phyloP scores from a whole-genome alignment of 2,797 vertebrate genomes.

The Setipinna tenuifilis region DNA sequence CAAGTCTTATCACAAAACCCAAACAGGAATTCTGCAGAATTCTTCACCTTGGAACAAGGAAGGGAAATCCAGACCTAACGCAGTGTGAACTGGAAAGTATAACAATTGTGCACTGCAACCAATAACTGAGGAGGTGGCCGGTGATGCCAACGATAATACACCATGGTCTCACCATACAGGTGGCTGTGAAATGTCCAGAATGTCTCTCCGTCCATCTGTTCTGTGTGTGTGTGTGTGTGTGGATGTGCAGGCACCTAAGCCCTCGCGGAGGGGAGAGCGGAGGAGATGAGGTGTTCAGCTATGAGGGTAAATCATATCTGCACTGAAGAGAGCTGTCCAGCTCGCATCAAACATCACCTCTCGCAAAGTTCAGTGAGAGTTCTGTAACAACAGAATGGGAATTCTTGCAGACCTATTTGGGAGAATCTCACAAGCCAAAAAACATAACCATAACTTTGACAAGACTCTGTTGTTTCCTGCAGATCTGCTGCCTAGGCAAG shows the following conservation, averaged over 20 bases:
- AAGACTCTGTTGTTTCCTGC: slow-evolving; percentile 8
- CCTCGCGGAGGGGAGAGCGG: not conserved
- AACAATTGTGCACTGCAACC: not conserved
- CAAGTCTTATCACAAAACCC: slow-evolving; percentile 8
- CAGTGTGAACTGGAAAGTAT: slow-evolving; percentile 7
- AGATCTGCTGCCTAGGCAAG: not conserved
- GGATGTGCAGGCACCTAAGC: not conserved
- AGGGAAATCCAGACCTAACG: not conserved
- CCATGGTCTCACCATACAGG: not conserved
- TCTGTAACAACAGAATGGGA: not conserved
- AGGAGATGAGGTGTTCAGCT: not conserved
- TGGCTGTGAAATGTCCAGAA: not conserved
- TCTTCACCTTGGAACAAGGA: slow-evolving; percentile 2
- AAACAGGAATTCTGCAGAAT: not conserved
- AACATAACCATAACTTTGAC: not conserved
- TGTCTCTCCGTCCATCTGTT: slow-evolving; percentile 62
- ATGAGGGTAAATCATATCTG: slow-evolving; percentile 35
- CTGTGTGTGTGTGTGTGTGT: slow-evolving; percentile 20
- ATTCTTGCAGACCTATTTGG: not conserved
- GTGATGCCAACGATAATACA: not conserved
- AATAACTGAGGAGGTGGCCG: not conserved
- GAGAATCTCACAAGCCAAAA: not conserved
- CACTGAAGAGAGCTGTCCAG: slow-evolving; percentile 49
- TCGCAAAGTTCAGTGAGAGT: not conserved
- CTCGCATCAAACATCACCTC: slow-evolving; percentile 68